A percentile compares a stretch with the other conserved stretches of the same genome.
Evolutionary conservation across 2,113 vertebrate genomes (phyloP).

Genomic region (Python bivittatus): DNA sequence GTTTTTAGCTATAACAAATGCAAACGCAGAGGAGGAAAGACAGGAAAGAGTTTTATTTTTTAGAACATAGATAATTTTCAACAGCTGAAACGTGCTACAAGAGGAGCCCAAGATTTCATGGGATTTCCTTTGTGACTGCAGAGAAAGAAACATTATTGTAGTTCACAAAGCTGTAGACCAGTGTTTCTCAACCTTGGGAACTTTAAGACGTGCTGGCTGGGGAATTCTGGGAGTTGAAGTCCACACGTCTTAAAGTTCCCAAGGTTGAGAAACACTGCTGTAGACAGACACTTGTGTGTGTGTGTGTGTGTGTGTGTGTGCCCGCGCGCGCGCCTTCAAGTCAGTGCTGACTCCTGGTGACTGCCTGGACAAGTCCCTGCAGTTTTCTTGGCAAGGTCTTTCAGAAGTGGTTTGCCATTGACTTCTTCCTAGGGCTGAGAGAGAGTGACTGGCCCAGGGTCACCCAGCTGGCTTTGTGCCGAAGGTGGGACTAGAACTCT

Average conservation of each 20-base stretch:
- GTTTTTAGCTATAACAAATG: no score
- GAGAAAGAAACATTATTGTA: not conserved
- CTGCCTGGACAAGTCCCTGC: no score
- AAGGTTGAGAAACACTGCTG: not conserved
- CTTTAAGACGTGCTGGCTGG: not conserved
- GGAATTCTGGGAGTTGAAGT: not conserved
- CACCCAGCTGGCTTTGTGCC: not conserved
- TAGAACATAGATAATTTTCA: not conserved
- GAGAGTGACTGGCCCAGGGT: not conserved
- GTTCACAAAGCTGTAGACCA: not conserved
- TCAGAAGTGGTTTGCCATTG: not conserved
- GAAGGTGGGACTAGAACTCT: not conserved
- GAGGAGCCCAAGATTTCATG: not conserved
- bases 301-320: no score
- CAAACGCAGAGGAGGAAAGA: not conserved
- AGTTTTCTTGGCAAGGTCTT: no score
- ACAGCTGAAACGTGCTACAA: not conserved
- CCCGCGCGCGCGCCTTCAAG: no score
- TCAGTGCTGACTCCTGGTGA: no score
- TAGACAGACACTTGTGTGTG: no score
- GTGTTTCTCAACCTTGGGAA: not conserved
- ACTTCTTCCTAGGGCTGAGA: not conserved
- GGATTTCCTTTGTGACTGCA: not conserved
- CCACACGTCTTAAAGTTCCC: not conserved
- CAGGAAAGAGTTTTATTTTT: not conserved